These are phyloP conservation scores for Trogon melanurus DNA, from an alignment of 2,113 vertebrate species.

Conservation along the genomic window DNA sequence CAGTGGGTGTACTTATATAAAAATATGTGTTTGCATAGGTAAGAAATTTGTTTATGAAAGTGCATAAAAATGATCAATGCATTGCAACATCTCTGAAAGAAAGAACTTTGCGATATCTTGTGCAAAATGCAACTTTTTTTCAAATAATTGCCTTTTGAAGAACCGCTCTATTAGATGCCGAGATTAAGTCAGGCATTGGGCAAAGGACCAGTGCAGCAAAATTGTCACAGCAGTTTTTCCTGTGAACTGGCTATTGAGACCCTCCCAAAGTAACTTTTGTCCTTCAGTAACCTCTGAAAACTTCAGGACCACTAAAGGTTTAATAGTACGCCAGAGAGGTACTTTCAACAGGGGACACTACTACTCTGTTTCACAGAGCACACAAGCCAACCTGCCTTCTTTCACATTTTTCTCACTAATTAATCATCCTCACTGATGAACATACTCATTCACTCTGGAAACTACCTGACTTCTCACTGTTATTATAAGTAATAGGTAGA, in stretches of 20 bases:
- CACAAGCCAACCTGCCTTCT: neutral
- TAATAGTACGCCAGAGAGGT: neutral
- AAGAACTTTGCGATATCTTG: neutral
- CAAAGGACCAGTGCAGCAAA: neutral
- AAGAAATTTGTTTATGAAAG: neutral
- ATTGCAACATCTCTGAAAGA: neutral
- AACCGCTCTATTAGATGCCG: neutral
- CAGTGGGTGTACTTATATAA: neutral
- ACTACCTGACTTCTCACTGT: neutral
- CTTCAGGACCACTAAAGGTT: neutral
- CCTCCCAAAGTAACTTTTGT: neutral
- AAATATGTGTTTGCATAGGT: neutral
- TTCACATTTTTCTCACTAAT: neutral
- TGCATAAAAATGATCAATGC: neutral
- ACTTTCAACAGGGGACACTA: neutral
- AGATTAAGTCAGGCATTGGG: neutral
- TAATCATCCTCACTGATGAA: neutral
- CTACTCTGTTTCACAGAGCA: neutral
- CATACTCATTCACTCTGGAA: neutral
- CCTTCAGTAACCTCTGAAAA: neutral
- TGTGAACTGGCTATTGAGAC: neutral
- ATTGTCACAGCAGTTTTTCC: neutral
- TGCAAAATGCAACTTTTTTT: neutral
- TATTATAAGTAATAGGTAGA: neutral
- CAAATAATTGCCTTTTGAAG: neutral